Conservation (phyloP, 2,888 invertebrate genomes). For the Acronicta alni region DNA sequence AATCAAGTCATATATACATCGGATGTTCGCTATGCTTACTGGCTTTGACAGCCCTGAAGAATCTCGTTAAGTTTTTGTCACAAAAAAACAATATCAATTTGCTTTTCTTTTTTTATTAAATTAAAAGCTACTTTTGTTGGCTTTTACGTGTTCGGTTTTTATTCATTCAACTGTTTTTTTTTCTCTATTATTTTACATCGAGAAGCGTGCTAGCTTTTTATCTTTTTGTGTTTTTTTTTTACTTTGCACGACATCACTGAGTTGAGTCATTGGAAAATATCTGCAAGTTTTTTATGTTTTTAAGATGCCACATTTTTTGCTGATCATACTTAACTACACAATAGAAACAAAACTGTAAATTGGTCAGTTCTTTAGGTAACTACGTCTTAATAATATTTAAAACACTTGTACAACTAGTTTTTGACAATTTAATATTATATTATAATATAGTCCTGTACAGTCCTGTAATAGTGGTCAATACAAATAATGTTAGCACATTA, state of each 20-base stretch:
- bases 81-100: conserved; percentile 1
- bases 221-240: neutral
- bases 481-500: too few species aligned
- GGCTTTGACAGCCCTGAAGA: neutral
- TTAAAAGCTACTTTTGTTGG: conserved; percentile 9
- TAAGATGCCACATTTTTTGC: neutral
- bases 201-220: conserved; percentile 18
- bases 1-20: too few species aligned
- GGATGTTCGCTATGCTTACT: neutral
- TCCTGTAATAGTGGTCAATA: too few species aligned
- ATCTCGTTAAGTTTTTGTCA: conserved; percentile 2
- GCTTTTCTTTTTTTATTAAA: conserved; percentile 3
- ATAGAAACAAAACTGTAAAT: too few species aligned
- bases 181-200: conserved; percentile 5
- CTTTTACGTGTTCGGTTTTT: conserved; percentile 12
- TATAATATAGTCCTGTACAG: too few species aligned
- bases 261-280: neutral
- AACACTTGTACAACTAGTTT: too few species aligned
- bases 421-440: too few species aligned
- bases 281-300: neutral
- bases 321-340: neutral
- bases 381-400: too few species aligned
- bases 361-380: too few species aligned
- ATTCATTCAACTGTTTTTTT: neutral
- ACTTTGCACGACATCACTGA: conserved; percentile 7